A percentile compares a stretch with the other conserved stretches of the same genome.
Evolutionary conservation across 2,113 vertebrate genomes (phyloP).

Genomic region (Lichenostomus cassidix): DNA sequence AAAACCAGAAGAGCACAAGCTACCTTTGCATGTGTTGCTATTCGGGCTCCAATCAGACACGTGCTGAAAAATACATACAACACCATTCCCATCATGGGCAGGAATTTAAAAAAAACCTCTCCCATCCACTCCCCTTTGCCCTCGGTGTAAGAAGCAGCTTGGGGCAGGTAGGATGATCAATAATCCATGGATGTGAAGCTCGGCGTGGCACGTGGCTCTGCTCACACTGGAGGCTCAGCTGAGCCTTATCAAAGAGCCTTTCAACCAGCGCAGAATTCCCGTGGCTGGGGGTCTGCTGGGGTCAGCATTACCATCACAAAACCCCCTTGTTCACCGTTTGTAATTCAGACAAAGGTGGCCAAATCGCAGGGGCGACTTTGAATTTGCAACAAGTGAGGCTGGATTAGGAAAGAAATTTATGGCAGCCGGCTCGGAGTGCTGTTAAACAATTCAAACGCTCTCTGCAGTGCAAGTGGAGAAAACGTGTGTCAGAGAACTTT

Average conservation of each 20-base stretch:
- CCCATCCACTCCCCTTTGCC: not conserved
- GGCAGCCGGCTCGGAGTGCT: not conserved
- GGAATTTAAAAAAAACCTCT: not conserved
- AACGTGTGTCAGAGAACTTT: not conserved
- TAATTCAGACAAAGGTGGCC: not conserved
- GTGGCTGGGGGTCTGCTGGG: not conserved
- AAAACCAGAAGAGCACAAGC: conserved; percentile 16
- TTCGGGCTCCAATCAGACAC: conserved; percentile 2
- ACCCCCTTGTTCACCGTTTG: not conserved
- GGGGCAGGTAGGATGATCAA: not conserved
- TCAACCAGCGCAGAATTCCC: not conserved
- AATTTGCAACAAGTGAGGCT: not conserved
- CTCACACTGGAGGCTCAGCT: not conserved
- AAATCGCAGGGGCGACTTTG: not conserved
- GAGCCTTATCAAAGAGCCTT: not conserved
- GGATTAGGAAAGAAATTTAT: not conserved
- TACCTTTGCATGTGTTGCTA: not conserved
- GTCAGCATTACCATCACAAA: not conserved
- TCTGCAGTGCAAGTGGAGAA: not conserved
- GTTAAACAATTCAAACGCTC: not conserved
- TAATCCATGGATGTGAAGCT: not conserved
- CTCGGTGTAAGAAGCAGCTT: not conserved
- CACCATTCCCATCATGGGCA: not conserved
- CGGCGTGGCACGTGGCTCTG: not conserved
- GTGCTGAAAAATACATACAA: not conserved